Base-by-base conservation (phyloP, 2,888 invertebrate genomes). In the Limenitis camilla region DNA sequence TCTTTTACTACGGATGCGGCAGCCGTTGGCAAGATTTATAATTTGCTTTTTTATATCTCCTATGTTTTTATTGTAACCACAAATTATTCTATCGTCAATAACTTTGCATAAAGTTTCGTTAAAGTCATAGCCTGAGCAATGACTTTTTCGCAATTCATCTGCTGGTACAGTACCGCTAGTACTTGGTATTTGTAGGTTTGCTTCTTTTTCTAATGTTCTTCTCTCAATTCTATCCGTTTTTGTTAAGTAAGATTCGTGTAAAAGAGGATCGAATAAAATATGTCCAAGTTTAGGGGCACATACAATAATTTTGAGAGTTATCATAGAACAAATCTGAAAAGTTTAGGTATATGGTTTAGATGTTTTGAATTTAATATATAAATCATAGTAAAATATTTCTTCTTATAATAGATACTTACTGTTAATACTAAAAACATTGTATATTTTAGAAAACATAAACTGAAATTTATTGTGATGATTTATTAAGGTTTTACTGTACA, bases 51-150 rank as follows among this genome's bases (percentile, higher is more conserved):
- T 63, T 6, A 60, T 32, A 5, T 64, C 49, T 5, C 71, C 76
- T 39, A 58, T 61, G 58, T 83, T 81, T 65, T 73, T 79, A 10
- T 82, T 67, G 55, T 83, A 85, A 4, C 84, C 85, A 64, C 84
- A 85, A 5, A 83, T 61, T 38, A 78, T 61, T 58, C 81, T 74
- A 32, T 73, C 66, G 5, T 72, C 69, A 0, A 72, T 46, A 10
- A 64, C 54, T 63, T 68, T 73, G 58, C 84, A 84, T 49, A 67
- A 63, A 19, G 61, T 67, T 31, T 63, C 68, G 60, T 81, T 67
- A 52, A 62, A 83, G 35, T 74, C 71, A 45, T 83, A 83, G 2
- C 78, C 73, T 2, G 59, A 47, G 43, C 61, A 67, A 33, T 60
- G 52, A 27, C 42, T 55, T 49, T 49, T 48, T 6, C 33, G 33